Conservation (phyloP, 2,888 invertebrate genomes). For the Drosophila prostipennis region DNA sequence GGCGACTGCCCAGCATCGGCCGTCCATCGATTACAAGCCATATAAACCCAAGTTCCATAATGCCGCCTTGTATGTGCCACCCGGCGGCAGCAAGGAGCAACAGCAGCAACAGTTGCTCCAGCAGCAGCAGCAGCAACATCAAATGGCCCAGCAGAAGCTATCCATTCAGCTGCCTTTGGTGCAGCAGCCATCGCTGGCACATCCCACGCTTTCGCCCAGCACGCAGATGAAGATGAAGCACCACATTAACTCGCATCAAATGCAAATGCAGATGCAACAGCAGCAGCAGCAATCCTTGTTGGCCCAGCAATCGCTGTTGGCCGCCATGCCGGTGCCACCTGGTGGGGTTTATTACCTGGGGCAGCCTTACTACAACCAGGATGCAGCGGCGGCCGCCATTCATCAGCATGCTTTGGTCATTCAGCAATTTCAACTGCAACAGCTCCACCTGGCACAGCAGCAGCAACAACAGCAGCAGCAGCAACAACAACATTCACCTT, state of each 20-base stretch:
- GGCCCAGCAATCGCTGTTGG: conserved; percentile 65
- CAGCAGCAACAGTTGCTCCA: conserved; percentile 46
- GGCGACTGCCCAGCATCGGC: conserved; percentile 74
- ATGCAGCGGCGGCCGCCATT: conserved; percentile 57
- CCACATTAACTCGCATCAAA: conserved; percentile 81
- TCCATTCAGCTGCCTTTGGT: conserved; percentile 33
- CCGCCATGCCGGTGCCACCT: conserved; percentile 55
- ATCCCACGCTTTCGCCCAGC: conserved; percentile 81
- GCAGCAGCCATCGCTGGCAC: conserved; percentile 51
- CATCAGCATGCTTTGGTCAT: conserved; percentile 71
- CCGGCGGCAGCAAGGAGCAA: conserved; percentile 50
- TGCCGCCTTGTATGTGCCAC: conserved; percentile 85
- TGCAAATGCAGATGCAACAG: conserved; percentile 75
- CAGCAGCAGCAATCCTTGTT: conserved; percentile 57
- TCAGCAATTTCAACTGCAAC: conserved; percentile 56
- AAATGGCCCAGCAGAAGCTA: conserved; percentile 45
- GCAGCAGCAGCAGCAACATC: conserved; percentile 53
- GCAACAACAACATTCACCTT: conserved; percentile 47
- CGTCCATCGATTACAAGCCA: conserved; percentile 85
- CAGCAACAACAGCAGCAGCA: conserved; percentile 66
- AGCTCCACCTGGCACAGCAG: conserved; percentile 65
- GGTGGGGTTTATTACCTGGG: conserved; percentile 73
- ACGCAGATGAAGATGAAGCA: conserved; percentile 81
- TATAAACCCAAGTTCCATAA: conserved; percentile 92
- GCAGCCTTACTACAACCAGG: conserved; percentile 69